Conservation (phyloP, 2,113 vertebrate genomes). For the Nicator chloris region DNA sequence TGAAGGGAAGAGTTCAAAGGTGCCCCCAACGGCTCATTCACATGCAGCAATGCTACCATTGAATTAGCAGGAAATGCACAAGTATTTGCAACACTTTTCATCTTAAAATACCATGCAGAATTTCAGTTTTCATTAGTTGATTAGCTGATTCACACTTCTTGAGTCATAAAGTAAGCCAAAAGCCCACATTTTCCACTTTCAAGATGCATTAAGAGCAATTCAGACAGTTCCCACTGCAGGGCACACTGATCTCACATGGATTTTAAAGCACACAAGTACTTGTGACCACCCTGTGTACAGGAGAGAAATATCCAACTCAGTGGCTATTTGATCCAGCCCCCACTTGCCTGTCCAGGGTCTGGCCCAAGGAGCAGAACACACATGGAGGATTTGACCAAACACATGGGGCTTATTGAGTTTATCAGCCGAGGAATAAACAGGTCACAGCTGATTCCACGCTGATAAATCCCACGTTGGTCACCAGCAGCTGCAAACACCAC, state of each 20-base stretch:
- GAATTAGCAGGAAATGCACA: neutral
- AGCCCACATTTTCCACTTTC: neutral
- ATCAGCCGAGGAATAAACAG: neutral
- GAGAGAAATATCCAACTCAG: neutral
- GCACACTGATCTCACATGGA: neutral
- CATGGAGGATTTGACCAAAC: accelerated
- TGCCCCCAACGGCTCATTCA: neutral
- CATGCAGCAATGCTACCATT: neutral
- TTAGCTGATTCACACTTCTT: neutral
- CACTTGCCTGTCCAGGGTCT: neutral
- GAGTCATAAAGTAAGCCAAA: neutral
- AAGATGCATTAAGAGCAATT: neutral
- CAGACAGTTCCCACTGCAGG: neutral
- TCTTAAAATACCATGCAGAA: neutral
- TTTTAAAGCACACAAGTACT: neutral
- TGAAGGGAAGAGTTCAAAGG: neutral
- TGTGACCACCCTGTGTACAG: neutral
- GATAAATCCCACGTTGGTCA: neutral
- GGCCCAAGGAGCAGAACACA: neutral
- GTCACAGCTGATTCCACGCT: neutral
- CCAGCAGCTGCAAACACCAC: neutral
- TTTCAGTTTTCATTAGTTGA: neutral
- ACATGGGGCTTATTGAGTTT: neutral
- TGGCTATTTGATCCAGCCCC: neutral
- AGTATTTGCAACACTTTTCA: neutral